Conservation (phyloP, 2,888 invertebrate genomes). For the Eristalis intricaria region DNA sequence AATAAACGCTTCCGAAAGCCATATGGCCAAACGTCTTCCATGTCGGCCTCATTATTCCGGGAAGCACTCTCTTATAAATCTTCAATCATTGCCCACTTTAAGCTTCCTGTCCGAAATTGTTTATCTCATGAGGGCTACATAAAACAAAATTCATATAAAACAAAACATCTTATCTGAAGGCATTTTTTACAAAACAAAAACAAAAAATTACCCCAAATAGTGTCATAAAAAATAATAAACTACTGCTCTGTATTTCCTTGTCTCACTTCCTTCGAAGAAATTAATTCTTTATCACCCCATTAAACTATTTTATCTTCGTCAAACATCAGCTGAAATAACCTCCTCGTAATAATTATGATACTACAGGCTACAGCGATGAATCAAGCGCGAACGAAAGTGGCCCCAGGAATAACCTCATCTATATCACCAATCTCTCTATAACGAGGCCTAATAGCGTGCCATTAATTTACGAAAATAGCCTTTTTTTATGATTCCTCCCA, state of each 20-base stretch:
- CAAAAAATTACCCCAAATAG: slow-evolving; percentile 22
- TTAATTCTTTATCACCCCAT: slow-evolving; percentile 72
- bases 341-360: slow-evolving; percentile 62
- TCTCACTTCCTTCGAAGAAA: slow-evolving; percentile 30
- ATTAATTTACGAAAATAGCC: slow-evolving; percentile 69
- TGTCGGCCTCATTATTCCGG: too few relatives aligned
- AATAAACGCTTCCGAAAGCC: too few relatives aligned
- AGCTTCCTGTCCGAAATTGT: neutral
- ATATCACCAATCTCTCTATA: slow-evolving; percentile 58
- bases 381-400: slow-evolving; percentile 50
- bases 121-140: neutral
- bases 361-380: slow-evolving; percentile 46
- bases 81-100: neutral
- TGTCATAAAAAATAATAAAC: slow-evolving; percentile 64
- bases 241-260: slow-evolving; percentile 20
- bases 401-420: slow-evolving; percentile 57
- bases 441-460: slow-evolving; percentile 70
- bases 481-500: slow-evolving; percentile 59
- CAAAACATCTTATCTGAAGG: neutral
- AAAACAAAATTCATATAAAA: neutral
- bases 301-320: slow-evolving; percentile 69
- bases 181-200: slow-evolving; percentile 2
- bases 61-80: too few relatives aligned
- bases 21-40: too few relatives aligned
- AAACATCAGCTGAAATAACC: slow-evolving; percentile 66